Percentiles rank a stretch among this genome's conserved stretches.
These are phyloP conservation scores for Numenius phaeopus DNA, from an alignment of 2,797 vertebrate species.

Conservation along the genomic window DNA sequence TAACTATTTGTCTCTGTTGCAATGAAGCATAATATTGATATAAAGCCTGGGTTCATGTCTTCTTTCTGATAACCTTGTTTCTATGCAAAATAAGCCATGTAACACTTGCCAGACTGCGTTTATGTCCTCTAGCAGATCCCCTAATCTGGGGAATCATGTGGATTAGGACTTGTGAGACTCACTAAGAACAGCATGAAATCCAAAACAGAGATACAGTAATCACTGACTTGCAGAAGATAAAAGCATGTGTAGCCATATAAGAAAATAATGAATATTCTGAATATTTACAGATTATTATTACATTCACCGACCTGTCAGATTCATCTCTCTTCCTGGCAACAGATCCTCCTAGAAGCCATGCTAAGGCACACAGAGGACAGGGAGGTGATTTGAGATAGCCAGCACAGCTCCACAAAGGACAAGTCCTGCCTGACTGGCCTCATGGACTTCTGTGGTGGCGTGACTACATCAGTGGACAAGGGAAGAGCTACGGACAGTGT, in stretches of 20 bases:
- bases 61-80: not conserved
- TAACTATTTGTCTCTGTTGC: not conserved
- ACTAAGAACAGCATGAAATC: not conserved
- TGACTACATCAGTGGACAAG: no score
- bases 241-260: not conserved
- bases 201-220: not conserved
- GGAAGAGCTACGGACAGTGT: no score
- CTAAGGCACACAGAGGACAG: no score
- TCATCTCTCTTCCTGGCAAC: not conserved
- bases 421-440: no score
- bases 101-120: not conserved
- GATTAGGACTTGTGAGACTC: not conserved
- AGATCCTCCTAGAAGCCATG: not conserved
- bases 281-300: not conserved
- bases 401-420: no score
- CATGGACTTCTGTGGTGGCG: no score
- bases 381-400: no score
- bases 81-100: not conserved
- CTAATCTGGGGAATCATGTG: not conserved
- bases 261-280: not conserved
- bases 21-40: not conserved
- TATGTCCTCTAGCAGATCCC: not conserved
- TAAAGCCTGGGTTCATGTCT: not conserved
- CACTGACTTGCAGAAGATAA: not conserved
- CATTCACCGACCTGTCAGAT: not conserved